These are phyloP conservation scores for Reinhardtius hippoglossoides DNA, from an alignment of 2,113 vertebrate genomes.

Conservation along the genomic window DNA sequence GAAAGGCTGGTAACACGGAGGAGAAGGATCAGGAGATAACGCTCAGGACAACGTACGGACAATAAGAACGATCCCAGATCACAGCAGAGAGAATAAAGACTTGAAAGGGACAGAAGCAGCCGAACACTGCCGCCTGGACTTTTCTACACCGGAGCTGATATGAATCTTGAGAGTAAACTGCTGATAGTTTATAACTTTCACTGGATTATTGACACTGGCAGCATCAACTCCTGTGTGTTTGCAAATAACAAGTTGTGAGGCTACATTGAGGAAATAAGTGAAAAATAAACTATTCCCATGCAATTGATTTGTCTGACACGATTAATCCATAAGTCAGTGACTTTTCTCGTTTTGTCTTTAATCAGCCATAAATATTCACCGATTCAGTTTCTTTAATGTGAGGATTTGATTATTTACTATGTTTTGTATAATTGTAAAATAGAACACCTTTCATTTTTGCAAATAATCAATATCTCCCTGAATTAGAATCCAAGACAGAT, in stretches of 20 bases:
- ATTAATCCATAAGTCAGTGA: too few species aligned
- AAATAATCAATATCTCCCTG: too few species aligned
- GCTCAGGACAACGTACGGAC: slow-evolving; percentile 9
- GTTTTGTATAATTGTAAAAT: too few species aligned
- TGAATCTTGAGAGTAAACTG: background rate
- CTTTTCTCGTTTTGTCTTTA: background rate
- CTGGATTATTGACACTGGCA: background rate
- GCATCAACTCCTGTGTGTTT: background rate
- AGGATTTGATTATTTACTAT: too few species aligned
- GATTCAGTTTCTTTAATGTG: background rate
- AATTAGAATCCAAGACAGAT: too few species aligned
- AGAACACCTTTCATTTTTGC: too few species aligned
- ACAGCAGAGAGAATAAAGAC: slow-evolving; percentile 22
- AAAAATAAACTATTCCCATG: too few species aligned
- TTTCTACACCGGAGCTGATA: background rate
- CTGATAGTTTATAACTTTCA: background rate
- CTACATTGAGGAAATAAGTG: too few species aligned
- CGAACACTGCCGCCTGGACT: background rate
- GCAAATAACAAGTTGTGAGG: background rate
- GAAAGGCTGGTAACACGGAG: slow-evolving; percentile 24
- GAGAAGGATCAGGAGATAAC: slow-evolving; percentile 43
- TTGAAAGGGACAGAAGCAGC: background rate
- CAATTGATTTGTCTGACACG: too few species aligned
- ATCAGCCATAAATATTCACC: background rate
- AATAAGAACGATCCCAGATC: slow-evolving; percentile 8